phyloP scores from a whole-genome alignment of 2,113 vertebrate genomes.

The Callipepla californica region DNA sequence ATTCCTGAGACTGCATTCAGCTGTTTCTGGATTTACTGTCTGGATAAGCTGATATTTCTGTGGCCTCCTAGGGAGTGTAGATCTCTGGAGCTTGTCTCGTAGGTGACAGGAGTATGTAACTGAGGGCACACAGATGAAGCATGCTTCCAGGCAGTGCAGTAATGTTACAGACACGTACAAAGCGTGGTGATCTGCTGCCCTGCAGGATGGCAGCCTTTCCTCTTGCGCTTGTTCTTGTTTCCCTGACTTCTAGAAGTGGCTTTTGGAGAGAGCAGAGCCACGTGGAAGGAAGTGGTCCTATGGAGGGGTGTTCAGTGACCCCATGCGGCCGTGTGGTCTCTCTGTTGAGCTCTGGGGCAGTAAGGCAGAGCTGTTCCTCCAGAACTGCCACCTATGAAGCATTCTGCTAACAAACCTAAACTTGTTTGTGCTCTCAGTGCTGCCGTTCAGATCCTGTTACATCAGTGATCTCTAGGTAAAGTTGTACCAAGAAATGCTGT shows the following conservation, averaged over 20 bases:
- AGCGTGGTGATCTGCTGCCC: background rate
- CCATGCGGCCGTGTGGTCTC: background rate
- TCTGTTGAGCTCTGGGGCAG: background rate
- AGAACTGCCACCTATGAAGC: background rate
- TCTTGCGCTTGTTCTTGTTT: background rate
- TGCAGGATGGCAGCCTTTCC: background rate
- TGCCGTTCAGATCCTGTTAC: background rate
- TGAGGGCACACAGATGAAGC: background rate
- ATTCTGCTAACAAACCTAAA: background rate
- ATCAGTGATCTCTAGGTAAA: background rate
- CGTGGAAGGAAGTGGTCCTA: background rate
- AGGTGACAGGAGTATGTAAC: rapidly evolving
- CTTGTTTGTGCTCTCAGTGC: background rate
- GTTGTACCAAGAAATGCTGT: background rate
- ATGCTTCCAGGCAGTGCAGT: rapidly evolving
- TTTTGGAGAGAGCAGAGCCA: background rate
- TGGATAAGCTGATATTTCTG: background rate
- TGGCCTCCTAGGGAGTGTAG: background rate
- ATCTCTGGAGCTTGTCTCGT: background rate
- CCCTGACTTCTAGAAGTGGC: background rate
- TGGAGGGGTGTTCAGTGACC: background rate
- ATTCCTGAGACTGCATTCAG: background rate
- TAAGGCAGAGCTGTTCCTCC: background rate
- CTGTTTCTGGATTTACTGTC: background rate
- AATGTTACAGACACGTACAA: rapidly evolving